Percentiles rank a stretch among this genome's conserved stretches.
These are phyloP conservation scores for Xiphorhynchus erythropygius DNA, from an alignment of 2,797 vertebrate species.

Conservation along the genomic window DNA sequence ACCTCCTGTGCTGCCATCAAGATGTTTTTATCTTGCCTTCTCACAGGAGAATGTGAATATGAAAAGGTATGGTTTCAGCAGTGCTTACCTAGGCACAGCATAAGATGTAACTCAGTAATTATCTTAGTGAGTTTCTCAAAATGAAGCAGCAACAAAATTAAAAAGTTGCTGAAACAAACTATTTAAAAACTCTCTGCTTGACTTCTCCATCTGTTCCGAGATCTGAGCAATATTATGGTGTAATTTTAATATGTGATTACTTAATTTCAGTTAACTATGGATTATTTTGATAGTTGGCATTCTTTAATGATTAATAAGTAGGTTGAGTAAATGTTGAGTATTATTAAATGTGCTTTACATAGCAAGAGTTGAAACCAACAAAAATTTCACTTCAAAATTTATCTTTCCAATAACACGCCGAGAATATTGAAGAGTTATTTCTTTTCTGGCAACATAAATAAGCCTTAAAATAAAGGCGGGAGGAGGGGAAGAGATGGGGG, in stretches of 20 bases:
- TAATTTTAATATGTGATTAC: slow-evolving; percentile 26
- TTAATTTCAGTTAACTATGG: slow-evolving; percentile 29
- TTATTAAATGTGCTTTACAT: slow-evolving; percentile 53
- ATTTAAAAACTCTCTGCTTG: slow-evolving; percentile 13
- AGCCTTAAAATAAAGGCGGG: slow-evolving; percentile 57
- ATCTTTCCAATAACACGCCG: not conserved
- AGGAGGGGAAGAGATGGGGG: not conserved
- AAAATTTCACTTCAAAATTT: slow-evolving; percentile 8
- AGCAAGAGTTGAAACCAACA: slow-evolving; percentile 12
- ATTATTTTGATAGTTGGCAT: slow-evolving; percentile 36
- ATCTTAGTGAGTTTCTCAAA: not conserved
- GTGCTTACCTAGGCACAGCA: not conserved
- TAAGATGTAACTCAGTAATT: not conserved
- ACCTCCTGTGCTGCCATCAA: not conserved
- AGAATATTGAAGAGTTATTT: slow-evolving; percentile 54
- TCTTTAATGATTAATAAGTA: slow-evolving; percentile 58
- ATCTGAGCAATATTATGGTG: not conserved
- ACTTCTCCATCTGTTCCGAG: slow-evolving; percentile 45
- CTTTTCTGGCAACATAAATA: slow-evolving; percentile 47
- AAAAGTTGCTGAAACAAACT: slow-evolving; percentile 14
- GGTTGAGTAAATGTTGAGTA: slow-evolving; percentile 47
- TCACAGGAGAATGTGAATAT: slow-evolving; percentile 22
- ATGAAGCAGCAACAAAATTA: not conserved
- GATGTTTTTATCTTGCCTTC: not conserved
- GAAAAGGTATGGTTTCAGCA: slow-evolving; percentile 7